Evolutionary conservation across 2,797 vertebrate species (phyloP), one percentile per base, ranked within the genome.

Genomic region (Coracias cyanogaster): DNA sequence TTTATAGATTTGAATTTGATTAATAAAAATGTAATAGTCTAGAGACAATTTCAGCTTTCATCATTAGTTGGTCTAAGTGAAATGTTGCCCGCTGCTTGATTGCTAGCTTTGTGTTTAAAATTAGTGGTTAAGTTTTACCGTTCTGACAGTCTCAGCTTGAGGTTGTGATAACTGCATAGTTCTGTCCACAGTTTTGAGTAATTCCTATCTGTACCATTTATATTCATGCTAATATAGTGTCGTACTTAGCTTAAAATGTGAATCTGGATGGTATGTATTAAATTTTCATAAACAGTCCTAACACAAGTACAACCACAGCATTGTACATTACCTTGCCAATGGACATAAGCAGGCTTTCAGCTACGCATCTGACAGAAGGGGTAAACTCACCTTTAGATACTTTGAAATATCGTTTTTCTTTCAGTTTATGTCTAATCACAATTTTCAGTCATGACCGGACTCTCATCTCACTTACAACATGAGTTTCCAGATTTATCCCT

Each of bases 401-500:
- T 54, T 73, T 48, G 58, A 70, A 88, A 58, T n/a, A 31, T 5
- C 37, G 8, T 4, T 87, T 90, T 41, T 37, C 49, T 82, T 91
- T 90, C 45, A 15, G 26, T 86, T 86, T 79, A 49, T 72, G 10
- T 67, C 51, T 64, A 89, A 92, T 87, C 74, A 57, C 16, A 52
- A 48, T 82, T 92, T 86, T 93, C 48, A 86, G 62, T n/a, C 80
- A 58, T 15, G 25, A 29, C 12, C 46, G 83, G 73, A 95, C 83
- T 91, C 43, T 93, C 26, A 9, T 94, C 81, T 82, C 41, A 37
- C 48, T 89, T 77, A 37, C 12, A 77, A 64, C 1, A 1, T 90
- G 79, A 46, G 19, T 69, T 88, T 96, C 80, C 86, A 93, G 86
- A 94, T 86, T 77, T 62, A 86, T 79, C 45, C 55, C 73, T 94